Percentiles rank a stretch among this genome's conserved stretches.
Conservation (phyloP, 1,140 invertebrate genomes). For the Macrosteles quadrilineatus region DNA sequence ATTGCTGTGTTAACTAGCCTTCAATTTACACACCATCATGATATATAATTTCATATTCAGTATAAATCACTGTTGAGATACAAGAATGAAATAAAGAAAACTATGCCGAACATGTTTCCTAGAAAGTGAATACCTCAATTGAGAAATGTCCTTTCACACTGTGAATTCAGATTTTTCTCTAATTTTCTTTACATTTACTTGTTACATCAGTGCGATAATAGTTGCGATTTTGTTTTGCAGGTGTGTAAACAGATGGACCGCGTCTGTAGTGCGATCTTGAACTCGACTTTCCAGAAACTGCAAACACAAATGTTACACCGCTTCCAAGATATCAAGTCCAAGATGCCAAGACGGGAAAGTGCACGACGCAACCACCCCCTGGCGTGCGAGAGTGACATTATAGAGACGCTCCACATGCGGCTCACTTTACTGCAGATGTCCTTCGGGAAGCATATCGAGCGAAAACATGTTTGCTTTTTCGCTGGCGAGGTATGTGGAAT, state of each 20-base stretch:
- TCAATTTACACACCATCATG: no score
- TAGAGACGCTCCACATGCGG: conserved; percentile 87
- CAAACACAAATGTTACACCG: conserved; percentile 73
- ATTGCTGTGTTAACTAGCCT: no score
- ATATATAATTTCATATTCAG: no score
- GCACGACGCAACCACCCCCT: conserved; percentile 79
- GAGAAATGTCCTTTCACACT: conserved; percentile 19
- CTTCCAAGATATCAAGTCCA: conserved; percentile 83
- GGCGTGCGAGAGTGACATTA: conserved; percentile 84
- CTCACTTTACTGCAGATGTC: conserved; percentile 85
- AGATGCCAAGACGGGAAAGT: conserved; percentile 85
- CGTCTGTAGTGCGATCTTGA: conserved; percentile 73
- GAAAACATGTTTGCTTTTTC: conserved; percentile 88
- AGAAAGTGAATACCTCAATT: conserved; percentile 1
- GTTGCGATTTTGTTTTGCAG: conserved; percentile 59
- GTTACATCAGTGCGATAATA: not conserved
- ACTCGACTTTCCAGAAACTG: conserved; percentile 77
- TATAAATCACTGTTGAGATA: no score
- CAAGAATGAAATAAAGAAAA: no score
- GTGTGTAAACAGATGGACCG: conserved; percentile 76
- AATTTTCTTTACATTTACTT: conserved; percentile 35
- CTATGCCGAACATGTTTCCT: not conserved
- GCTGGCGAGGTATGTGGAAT: conserved; percentile 88
- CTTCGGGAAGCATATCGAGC: conserved; percentile 88
- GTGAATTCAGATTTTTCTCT: conserved; percentile 30